phyloP scores from a whole-genome alignment of 2,797 vertebrate species.

The Sphenopsis melanotis region DNA sequence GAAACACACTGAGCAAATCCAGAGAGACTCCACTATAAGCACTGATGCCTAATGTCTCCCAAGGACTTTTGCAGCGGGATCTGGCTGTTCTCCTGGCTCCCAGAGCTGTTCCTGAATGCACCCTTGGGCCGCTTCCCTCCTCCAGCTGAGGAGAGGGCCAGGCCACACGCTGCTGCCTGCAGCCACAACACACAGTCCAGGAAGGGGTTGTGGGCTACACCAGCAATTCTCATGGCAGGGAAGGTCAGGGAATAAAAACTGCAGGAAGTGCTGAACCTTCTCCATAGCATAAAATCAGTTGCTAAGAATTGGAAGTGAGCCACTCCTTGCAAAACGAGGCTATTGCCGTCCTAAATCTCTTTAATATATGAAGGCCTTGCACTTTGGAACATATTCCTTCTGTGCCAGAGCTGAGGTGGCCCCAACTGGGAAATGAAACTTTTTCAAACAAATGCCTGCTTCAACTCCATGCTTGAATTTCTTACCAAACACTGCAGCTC shows the following conservation, averaged over 20 bases:
- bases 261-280: neutral
- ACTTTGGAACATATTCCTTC: neutral
- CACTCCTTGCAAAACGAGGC: neutral
- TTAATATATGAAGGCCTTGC: neutral
- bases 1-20: neutral
- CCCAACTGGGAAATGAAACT: neutral
- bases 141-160: neutral
- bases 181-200: neutral
- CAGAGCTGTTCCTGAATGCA: neutral
- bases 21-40: neutral
- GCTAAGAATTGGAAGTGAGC: neutral
- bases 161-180: accelerated
- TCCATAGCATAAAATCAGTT: neutral
- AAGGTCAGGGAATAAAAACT: neutral
- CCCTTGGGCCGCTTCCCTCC: neutral
- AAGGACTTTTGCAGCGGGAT: accelerated
- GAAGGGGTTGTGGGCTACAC: neutral
- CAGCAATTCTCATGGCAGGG: neutral
- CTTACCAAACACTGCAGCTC: neutral
- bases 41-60: neutral
- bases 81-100: neutral
- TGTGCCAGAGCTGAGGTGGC: neutral
- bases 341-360: neutral
- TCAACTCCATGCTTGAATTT: neutral
- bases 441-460: neutral